Conservation (phyloP, 2,797 vertebrate species). For the Avahi laniger region DNA sequence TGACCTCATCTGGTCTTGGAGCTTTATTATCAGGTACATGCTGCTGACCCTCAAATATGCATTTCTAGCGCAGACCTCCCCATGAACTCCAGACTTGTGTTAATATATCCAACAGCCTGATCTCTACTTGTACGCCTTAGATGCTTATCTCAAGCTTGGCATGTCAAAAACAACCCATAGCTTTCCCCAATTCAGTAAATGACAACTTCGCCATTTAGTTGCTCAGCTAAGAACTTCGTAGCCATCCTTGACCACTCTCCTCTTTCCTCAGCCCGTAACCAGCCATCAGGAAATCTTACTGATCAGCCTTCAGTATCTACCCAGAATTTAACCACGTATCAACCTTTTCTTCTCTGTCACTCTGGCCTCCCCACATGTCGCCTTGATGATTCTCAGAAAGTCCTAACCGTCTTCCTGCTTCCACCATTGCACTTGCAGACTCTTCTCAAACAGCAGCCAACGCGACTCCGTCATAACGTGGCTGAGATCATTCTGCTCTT, state of each 20-base stretch:
- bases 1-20: neutral
- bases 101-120: neutral
- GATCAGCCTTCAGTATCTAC: neutral
- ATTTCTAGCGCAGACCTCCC: neutral
- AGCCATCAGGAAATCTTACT: neutral
- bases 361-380: neutral
- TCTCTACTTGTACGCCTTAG: neutral
- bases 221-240: neutral
- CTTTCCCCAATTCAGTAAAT: neutral
- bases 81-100: neutral
- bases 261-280: neutral
- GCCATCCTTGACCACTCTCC: neutral
- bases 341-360: neutral
- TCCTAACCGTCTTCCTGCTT: neutral
- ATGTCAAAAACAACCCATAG: neutral
- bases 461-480: neutral
- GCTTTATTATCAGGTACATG: neutral
- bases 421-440: neutral
- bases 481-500: neutral
- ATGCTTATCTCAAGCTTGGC: neutral
- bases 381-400: neutral
- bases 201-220: neutral
- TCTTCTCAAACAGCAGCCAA: neutral
- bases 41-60: neutral
- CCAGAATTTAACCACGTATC: neutral